A percentile compares a stretch with the other conserved stretches of the same genome.
These are phyloP conservation scores for Melanotaenia boesemani DNA, from an alignment of 2,797 vertebrate species.

Conservation along the genomic window DNA sequence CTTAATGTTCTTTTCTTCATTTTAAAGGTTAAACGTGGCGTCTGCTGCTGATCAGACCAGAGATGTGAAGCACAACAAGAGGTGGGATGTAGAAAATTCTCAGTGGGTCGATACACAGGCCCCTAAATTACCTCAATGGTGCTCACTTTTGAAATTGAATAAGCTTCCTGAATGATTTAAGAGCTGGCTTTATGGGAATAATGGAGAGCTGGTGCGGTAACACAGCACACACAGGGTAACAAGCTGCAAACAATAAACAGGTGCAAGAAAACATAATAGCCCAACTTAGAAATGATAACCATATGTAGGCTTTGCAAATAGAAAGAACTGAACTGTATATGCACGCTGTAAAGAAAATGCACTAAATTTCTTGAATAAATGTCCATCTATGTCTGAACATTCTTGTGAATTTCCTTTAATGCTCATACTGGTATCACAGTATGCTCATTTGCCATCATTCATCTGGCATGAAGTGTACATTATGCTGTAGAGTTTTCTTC, in stretches of 20 bases:
- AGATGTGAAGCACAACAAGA: conserved; percentile 35
- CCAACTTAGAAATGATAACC: conserved; percentile 39
- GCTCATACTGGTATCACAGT: background rate
- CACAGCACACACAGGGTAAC: conserved; percentile 35
- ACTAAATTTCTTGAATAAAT: conserved; percentile 37
- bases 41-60: conserved; percentile 23
- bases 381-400: conserved; percentile 13
- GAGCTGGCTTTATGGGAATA: conserved; percentile 64
- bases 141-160: conserved; percentile 74
- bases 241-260: conserved; percentile 57
- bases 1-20: conserved; percentile 9
- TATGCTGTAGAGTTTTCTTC: background rate
- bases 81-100: conserved; percentile 52
- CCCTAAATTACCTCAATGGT: conserved; percentile 64
- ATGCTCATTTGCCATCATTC: background rate
- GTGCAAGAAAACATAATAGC: conserved; percentile 45
- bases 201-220: conserved; percentile 51
- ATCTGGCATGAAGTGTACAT: background rate
- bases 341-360: background rate
- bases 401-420: conserved; percentile 9
- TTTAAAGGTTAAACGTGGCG: conserved; percentile 11
- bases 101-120: conserved; percentile 50
- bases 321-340: background rate
- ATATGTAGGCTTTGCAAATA: conserved; percentile 19
- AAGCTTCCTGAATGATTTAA: conserved; percentile 68